phyloP scores from a whole-genome alignment of 1,140 invertebrate species.

The Habropoda laboriosa region DNA sequence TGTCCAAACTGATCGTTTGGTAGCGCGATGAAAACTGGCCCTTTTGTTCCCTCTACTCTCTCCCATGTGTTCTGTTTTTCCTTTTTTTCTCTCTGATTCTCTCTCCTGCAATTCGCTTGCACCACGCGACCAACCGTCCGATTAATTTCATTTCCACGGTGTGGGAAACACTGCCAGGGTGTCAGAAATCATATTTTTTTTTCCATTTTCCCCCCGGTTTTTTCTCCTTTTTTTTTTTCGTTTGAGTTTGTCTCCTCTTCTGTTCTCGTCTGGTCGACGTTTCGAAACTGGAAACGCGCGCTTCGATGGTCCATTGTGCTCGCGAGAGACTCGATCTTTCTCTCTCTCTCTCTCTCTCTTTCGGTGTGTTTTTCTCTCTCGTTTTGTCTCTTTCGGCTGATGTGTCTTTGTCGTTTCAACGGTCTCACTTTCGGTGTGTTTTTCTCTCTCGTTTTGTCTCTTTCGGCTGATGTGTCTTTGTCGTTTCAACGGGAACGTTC shows the following conservation, averaged over 20 bases:
- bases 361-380: background rate
- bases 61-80: background rate
- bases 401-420: too few relatives aligned
- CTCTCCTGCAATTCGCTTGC: too few relatives aligned
- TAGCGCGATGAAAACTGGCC: conserved; percentile 18
- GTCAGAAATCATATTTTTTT: conserved; percentile 30
- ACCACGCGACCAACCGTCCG: background rate
- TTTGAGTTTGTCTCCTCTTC: background rate
- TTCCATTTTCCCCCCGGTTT: background rate
- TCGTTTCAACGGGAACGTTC: too few relatives aligned
- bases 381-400: background rate
- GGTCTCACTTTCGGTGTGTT: background rate
- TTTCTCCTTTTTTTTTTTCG: background rate
- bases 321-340: background rate
- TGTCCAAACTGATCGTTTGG: background rate
- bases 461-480: too few relatives aligned
- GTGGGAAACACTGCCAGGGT: background rate
- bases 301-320: background rate
- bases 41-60: conserved; percentile 2
- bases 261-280: background rate
- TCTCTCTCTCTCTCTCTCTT: background rate
- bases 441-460: background rate
- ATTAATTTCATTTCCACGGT: conserved; percentile 33
- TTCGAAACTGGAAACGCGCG: background rate
- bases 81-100: too few relatives aligned